These are phyloP conservation scores for Malurus alboscapulatus DNA, from an alignment of 2,113 vertebrate genomes.

Conservation along the genomic window DNA sequence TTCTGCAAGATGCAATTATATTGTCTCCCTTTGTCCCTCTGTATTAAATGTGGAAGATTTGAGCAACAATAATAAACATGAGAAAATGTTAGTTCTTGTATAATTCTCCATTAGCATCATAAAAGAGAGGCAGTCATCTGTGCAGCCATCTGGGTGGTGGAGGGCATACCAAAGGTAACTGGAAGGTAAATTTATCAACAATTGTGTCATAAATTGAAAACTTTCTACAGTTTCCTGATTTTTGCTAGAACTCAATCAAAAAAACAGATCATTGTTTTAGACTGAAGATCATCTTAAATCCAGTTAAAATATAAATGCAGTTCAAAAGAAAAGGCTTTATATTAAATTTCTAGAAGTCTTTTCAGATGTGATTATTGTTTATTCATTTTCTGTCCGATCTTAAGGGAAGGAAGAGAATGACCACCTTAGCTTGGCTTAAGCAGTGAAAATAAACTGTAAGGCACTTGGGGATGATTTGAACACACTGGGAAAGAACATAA, in stretches of 20 bases:
- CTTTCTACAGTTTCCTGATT: background rate
- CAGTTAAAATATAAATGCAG: background rate
- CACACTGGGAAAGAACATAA: background rate
- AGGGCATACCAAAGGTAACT: background rate
- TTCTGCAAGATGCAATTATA: constrained; percentile 31
- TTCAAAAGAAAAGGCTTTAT: background rate
- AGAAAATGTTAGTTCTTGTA: constrained; percentile 9
- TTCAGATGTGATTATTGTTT: background rate
- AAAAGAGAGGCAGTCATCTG: background rate
- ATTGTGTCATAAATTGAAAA: background rate
- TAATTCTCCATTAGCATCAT: constrained; percentile 25
- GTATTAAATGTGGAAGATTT: background rate
- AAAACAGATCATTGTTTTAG: background rate
- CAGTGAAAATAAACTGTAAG: background rate
- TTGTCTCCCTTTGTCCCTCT: background rate
- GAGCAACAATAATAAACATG: constrained; percentile 42
- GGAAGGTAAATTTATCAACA: background rate
- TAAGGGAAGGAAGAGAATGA: background rate
- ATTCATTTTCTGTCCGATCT: background rate
- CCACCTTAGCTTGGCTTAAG: background rate
- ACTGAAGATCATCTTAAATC: background rate
- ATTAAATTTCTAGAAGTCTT: background rate
- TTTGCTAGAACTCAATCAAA: background rate
- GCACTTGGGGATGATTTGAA: background rate
- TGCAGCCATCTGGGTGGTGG: background rate